Conservation (phyloP, 2,888 invertebrate genomes). For the Glaucopsyche alexis region DNA sequence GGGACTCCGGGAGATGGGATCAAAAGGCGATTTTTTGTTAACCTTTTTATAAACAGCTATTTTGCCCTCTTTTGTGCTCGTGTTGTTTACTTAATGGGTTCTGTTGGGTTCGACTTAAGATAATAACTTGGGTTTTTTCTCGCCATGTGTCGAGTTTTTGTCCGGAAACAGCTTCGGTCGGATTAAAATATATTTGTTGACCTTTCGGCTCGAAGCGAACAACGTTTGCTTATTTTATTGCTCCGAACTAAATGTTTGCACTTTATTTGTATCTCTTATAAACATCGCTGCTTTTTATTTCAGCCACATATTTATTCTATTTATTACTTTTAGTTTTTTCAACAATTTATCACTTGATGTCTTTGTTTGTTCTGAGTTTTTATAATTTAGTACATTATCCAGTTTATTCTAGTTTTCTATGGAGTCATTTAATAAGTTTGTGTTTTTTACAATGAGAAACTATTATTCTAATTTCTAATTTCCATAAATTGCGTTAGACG, state of each 20-base stretch:
- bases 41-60: conserved; percentile 68
- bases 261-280: background rate
- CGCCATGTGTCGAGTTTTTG: conserved; percentile 73
- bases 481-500: too few relatives aligned
- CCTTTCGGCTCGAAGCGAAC: conserved; percentile 57
- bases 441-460: background rate
- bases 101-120: conserved; percentile 79
- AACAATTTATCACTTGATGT: background rate
- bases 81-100: conserved; percentile 80
- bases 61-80: conserved; percentile 76
- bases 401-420: background rate
- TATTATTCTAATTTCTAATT: background rate
- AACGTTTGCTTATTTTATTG: conserved; percentile 44
- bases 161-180: conserved; percentile 71
- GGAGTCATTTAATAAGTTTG: background rate
- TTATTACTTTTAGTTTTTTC: background rate
- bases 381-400: background rate
- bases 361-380: background rate
- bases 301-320: background rate
- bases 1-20: conserved; percentile 59
- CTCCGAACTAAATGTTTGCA: conserved; percentile 23
- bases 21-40: conserved; percentile 77
- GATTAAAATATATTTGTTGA: conserved; percentile 78
- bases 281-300: background rate
- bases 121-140: conserved; percentile 77